phyloP scores from a whole-genome alignment of 2,888 invertebrate species.

The Epinotia demarniana region DNA sequence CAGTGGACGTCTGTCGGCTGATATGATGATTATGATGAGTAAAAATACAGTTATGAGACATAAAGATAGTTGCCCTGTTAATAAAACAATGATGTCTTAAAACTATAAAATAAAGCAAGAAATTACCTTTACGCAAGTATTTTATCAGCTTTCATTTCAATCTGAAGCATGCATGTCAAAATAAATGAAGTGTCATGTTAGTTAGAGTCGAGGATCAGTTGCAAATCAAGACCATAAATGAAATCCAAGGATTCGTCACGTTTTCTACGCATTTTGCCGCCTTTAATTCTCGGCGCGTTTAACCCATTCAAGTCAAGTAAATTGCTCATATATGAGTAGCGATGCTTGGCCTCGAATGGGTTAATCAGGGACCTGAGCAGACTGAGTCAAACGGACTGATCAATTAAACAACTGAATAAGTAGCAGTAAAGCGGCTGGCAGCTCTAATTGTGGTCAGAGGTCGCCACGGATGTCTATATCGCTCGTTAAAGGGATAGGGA shows the following conservation, averaged over 20 bases:
- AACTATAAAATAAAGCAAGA: too few species aligned
- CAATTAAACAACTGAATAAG: slow-evolving; percentile 45
- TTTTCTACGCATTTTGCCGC: slow-evolving; percentile 13
- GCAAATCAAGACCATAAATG: neutral
- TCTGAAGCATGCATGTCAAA: neutral
- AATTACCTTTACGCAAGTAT: too few species aligned
- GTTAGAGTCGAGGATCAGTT: neutral
- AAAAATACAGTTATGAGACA: neutral
- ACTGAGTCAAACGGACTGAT: slow-evolving; percentile 35
- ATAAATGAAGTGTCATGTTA: neutral
- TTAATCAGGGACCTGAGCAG: slow-evolving; percentile 19
- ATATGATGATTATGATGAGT: too few species aligned
- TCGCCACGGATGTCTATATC: slow-evolving; percentile 45
- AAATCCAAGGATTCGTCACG: neutral
- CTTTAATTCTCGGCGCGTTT: slow-evolving; percentile 31
- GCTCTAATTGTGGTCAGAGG: slow-evolving; percentile 47
- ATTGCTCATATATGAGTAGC: too few species aligned
- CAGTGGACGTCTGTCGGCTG: too few species aligned
- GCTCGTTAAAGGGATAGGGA: slow-evolving; percentile 46
- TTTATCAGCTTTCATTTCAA: neutral
- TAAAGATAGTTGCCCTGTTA: neutral
- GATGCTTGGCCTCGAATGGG: too few species aligned
- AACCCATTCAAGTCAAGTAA: neutral
- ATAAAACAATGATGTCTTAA: neutral
- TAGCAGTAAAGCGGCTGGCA: slow-evolving; percentile 43